These are phyloP conservation scores for Gobius niger DNA, from an alignment of 2,113 vertebrate species.

Conservation along the genomic window DNA sequence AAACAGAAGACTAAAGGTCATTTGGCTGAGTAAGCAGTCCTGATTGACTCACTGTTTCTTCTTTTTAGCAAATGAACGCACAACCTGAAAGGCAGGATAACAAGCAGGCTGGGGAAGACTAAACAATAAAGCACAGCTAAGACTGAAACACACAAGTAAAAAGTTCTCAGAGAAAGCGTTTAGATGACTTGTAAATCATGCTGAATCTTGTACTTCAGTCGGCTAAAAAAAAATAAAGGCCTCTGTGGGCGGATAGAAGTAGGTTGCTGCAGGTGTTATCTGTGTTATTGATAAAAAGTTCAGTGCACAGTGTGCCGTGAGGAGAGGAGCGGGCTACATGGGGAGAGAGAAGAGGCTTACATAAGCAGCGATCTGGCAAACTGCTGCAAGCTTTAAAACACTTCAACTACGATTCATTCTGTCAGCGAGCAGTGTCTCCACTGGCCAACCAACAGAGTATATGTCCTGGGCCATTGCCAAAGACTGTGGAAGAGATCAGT, in stretches of 20 bases:
- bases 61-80: constrained; percentile 43
- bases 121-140: constrained; percentile 23
- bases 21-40: constrained; percentile 10
- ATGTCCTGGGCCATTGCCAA: constrained; percentile 44
- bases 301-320: constrained; percentile 38
- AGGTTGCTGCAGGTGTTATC: constrained; percentile 62
- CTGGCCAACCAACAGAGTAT: constrained; percentile 33
- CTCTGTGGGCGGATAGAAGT: constrained; percentile 24
- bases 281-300: constrained; percentile 54
- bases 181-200: constrained; percentile 8
- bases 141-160: constrained; percentile 40
- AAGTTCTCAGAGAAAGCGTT: constrained; percentile 14
- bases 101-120: constrained; percentile 16
- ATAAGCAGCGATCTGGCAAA: constrained; percentile 46
- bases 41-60: constrained; percentile 50
- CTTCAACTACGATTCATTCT: constrained; percentile 45
- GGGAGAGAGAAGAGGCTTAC: constrained; percentile 49
- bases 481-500: constrained; percentile 19
- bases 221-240: constrained; percentile 27
- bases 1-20: constrained; percentile 32
- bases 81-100: constrained; percentile 49
- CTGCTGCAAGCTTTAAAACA: constrained; percentile 49
- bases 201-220: constrained; percentile 31
- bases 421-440: constrained; percentile 38
- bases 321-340: constrained; percentile 23